Percentiles rank a stretch among this genome's conserved stretches.
Evolutionary conservation across 2,888 invertebrate species (phyloP).

Genomic region (Andrena haemorrhoa): DNA sequence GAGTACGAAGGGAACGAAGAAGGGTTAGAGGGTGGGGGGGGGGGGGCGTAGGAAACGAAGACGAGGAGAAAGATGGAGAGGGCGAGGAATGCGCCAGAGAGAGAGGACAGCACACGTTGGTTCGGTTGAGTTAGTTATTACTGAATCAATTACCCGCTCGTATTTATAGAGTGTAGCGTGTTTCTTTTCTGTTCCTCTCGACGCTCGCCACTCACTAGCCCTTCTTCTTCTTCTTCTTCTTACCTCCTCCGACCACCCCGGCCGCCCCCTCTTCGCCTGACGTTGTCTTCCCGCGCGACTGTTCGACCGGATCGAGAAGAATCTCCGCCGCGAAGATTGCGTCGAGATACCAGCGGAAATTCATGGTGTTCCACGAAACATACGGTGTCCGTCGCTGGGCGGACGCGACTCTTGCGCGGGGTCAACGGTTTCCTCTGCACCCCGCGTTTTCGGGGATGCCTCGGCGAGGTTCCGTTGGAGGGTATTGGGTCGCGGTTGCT

Average conservation of each 20-base stretch:
- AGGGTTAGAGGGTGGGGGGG: background rate
- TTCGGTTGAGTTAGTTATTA: slow-evolving; percentile 83
- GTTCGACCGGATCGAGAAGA: slow-evolving; percentile 57
- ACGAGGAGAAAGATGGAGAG: slow-evolving; percentile 40
- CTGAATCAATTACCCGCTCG: slow-evolving; percentile 83
- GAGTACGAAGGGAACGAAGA: slow-evolving; percentile 17
- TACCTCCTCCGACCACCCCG: slow-evolving; percentile 18
- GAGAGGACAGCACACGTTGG: slow-evolving; percentile 56
- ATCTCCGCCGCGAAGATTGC: slow-evolving; percentile 71
- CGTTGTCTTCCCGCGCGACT: slow-evolving; percentile 45
- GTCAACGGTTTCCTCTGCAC: no score
- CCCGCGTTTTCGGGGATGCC: background rate
- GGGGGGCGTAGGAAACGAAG: slow-evolving; percentile 45
- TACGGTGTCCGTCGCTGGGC: slow-evolving; percentile 65
- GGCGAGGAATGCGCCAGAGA: slow-evolving; percentile 45
- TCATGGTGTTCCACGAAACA: slow-evolving; percentile 76
- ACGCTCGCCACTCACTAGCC: slow-evolving; percentile 57
- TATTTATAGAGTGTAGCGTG: slow-evolving; percentile 83
- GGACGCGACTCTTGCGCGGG: slow-evolving; percentile 12
- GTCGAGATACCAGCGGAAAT: slow-evolving; percentile 81
- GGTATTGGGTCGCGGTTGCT: background rate
- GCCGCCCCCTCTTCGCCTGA: slow-evolving; percentile 3
- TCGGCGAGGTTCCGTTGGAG: background rate
- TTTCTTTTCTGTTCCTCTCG: slow-evolving; percentile 76
- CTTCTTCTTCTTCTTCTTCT: slow-evolving; percentile 32